phyloP scores from a whole-genome alignment of 2,113 vertebrate species.

The Upupa epops region DNA sequence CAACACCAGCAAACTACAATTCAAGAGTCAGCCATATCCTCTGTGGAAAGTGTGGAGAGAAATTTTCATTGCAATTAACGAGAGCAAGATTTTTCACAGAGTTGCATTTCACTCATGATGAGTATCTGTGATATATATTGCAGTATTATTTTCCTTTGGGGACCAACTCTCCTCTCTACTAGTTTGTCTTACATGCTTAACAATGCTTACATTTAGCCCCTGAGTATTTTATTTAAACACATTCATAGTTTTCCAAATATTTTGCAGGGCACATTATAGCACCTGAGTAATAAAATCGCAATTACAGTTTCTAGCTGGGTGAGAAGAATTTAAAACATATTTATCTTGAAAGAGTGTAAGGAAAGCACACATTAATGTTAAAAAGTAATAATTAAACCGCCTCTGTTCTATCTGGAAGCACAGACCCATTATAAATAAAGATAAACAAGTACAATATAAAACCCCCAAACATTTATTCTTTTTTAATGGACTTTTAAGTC shows the following conservation, averaged over 20 bases:
- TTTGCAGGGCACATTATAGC: constrained; percentile 17
- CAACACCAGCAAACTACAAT: neutral
- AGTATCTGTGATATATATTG: neutral
- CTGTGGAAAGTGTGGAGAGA: neutral
- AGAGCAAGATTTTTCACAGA: neutral
- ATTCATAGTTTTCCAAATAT: constrained; percentile 48
- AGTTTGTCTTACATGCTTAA: neutral
- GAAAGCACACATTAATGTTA: constrained; percentile 46
- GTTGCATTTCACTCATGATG: neutral
- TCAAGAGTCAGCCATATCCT: neutral
- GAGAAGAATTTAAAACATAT: constrained; percentile 55
- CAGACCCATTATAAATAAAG: constrained; percentile 74
- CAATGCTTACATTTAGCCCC: neutral
- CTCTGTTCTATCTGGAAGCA: constrained; percentile 37
- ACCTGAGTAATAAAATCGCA: constrained; percentile 14
- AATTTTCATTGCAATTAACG: neutral
- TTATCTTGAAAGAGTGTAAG: constrained; percentile 41
- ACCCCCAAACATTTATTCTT: constrained; percentile 53
- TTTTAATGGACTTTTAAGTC: constrained; percentile 73
- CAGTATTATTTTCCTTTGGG: neutral
- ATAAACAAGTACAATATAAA: constrained; percentile 70
- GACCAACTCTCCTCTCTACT: neutral
- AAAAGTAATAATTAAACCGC: constrained; percentile 68
- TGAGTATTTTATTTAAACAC: neutral
- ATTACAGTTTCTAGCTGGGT: constrained; percentile 28